A percentile compares a stretch with the other conserved stretches of the same genome.
Evolutionary conservation across 1,140 invertebrate species (phyloP).

Genomic region (Ganaspis sp.): DNA sequence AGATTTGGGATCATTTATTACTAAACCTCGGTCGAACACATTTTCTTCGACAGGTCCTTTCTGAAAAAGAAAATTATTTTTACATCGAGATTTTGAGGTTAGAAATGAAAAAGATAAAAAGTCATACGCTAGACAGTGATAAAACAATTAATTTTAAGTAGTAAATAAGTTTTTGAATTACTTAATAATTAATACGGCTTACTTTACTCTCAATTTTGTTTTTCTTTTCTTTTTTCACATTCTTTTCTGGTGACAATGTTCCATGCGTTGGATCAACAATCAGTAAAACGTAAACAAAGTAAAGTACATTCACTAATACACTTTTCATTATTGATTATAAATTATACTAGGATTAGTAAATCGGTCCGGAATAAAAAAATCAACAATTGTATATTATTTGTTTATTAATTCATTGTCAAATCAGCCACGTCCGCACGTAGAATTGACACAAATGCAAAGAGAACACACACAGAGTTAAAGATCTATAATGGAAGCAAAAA

Average conservation of each 20-base stretch:
- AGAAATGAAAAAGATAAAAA: background rate
- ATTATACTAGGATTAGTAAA: background rate
- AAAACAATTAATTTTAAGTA: background rate
- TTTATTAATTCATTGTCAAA: too few relatives aligned
- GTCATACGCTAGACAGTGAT: background rate
- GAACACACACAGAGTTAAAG: too few relatives aligned
- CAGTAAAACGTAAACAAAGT: background rate
- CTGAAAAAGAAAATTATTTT: conserved; percentile 43
- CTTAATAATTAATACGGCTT: background rate
- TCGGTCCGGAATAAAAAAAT: background rate
- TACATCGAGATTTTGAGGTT: background rate
- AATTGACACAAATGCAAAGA: too few relatives aligned
- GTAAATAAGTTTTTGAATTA: background rate
- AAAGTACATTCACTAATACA: background rate
- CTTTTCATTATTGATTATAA: background rate
- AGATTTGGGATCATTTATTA: conserved; percentile 79
- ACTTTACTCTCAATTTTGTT: background rate
- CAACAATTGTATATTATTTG: too few relatives aligned
- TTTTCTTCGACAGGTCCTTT: conserved; percentile 81
- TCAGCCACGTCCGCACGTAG: too few relatives aligned
- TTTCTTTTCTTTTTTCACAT: background rate
- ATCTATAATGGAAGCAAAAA: too few relatives aligned
- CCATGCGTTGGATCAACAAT: background rate
- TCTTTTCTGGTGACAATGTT: background rate
- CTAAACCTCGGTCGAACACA: conserved; percentile 83